Evolutionary conservation across 2,113 vertebrate species (phyloP).

Genomic region (Albula glossodonta): DNA sequence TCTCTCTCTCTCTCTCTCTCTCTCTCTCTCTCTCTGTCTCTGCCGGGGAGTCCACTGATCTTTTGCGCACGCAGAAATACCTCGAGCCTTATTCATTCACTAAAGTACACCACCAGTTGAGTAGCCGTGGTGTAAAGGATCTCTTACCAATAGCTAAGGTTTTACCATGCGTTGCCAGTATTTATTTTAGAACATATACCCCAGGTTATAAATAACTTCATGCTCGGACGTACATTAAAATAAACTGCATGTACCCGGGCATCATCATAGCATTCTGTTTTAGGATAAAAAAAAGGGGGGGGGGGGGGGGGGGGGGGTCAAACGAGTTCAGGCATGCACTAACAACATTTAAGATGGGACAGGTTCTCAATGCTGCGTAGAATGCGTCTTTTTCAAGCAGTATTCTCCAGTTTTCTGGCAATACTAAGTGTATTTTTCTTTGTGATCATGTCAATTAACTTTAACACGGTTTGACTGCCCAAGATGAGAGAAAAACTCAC

Average conservation of each 20-base stretch:
- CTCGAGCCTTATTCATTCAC: slow-evolving; percentile 8
- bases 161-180: not conserved
- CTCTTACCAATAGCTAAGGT: not conserved
- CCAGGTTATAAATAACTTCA: not conserved
- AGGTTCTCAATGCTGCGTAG: too few species aligned
- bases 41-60: not conserved
- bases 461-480: too few species aligned
- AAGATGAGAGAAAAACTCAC: too few species aligned
- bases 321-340: not conserved
- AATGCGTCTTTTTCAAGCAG: too few species aligned
- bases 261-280: not conserved
- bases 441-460: too few species aligned
- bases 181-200: not conserved
- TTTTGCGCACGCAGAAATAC: not conserved
- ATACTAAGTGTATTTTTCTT: too few species aligned
- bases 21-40: slow-evolving; percentile 10
- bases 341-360: not conserved
- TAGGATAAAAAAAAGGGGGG: not conserved
- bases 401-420: too few species aligned
- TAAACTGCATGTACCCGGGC: not conserved
- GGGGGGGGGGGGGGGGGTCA: not conserved
- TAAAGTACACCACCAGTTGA: not conserved
- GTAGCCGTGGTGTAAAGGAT: not conserved
- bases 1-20: not conserved
- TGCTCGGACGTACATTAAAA: not conserved